These are phyloP conservation scores for Pyxicephalus adspersus DNA, from an alignment of 2,113 vertebrate genomes.

Conservation along the genomic window DNA sequence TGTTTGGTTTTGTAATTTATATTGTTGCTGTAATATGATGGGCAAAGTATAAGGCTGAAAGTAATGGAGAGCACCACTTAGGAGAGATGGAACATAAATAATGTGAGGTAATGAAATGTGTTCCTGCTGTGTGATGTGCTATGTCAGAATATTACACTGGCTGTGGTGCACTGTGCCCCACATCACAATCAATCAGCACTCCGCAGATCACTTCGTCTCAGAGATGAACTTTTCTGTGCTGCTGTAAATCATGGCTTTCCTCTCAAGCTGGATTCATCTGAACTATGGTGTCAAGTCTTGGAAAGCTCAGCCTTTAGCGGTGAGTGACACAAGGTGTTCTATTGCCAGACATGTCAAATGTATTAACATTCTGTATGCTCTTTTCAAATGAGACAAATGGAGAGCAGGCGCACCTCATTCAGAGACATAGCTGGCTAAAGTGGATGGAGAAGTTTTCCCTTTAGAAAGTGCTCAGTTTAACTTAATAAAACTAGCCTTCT, in stretches of 20 bases:
- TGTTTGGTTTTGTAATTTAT: neutral
- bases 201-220: constrained; percentile 39
- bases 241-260: constrained; percentile 63
- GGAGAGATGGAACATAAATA: constrained; percentile 25
- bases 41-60: neutral
- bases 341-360: constrained; percentile 67
- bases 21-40: neutral
- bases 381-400: constrained; percentile 72
- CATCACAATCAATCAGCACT: constrained; percentile 36
- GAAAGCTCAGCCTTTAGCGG: constrained; percentile 65
- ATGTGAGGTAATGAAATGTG: constrained; percentile 38
- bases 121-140: neutral
- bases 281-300: constrained; percentile 61
- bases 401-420: constrained; percentile 56
- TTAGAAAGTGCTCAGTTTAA: constrained; percentile 21
- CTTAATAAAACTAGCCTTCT: neutral
- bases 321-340: constrained; percentile 63
- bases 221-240: constrained; percentile 62
- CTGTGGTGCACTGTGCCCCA: neutral
- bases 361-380: constrained; percentile 70
- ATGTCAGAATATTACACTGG: constrained; percentile 9
- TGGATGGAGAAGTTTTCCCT: constrained; percentile 14
- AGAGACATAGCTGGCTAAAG: neutral
- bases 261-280: constrained; percentile 66
- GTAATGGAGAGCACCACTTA: constrained; percentile 26